phyloP scores from a whole-genome alignment of 2,888 invertebrate genomes.

The Troides oblongomaculatus region DNA sequence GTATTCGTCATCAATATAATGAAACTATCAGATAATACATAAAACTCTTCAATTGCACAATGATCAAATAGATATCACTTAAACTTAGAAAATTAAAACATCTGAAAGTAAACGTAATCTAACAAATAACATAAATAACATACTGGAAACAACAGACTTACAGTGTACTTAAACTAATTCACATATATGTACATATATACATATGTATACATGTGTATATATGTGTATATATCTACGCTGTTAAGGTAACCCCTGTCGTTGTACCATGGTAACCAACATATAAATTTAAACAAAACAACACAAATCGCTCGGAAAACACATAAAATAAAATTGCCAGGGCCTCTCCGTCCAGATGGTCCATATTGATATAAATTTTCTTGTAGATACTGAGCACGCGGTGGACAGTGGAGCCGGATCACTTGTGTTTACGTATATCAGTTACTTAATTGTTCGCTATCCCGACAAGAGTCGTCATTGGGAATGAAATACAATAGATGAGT shows the following conservation, averaged over 20 bases:
- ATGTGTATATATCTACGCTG: no score
- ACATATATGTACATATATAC: no score
- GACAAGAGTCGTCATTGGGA: not conserved
- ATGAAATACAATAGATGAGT: conserved; percentile 18
- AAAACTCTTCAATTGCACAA: conserved; percentile 52
- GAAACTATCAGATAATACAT: conserved; percentile 49
- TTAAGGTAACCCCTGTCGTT: no score
- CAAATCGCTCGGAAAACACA: no score
- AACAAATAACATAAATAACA: conserved; percentile 20
- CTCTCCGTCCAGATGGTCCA: no score
- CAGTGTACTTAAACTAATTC: conserved; percentile 8
- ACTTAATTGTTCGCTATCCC: not conserved
- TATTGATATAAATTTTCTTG: no score
- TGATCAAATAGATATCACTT: conserved; percentile 41
- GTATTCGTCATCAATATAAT: conserved; percentile 60
- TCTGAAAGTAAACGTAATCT: conserved; percentile 4
- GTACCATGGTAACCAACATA: no score
- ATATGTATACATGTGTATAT: no score
- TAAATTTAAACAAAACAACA: no score
- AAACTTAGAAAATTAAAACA: conserved; percentile 21
- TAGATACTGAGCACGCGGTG: no score
- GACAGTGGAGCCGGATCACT: not conserved
- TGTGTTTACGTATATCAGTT: conserved; percentile 15
- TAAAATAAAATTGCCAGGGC: no score
- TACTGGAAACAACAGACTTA: conserved; percentile 25